Percentiles rank a stretch among this genome's conserved stretches.
Evolutionary conservation across 2,113 vertebrate genomes (phyloP).

Genomic region (Chitala chitala): DNA sequence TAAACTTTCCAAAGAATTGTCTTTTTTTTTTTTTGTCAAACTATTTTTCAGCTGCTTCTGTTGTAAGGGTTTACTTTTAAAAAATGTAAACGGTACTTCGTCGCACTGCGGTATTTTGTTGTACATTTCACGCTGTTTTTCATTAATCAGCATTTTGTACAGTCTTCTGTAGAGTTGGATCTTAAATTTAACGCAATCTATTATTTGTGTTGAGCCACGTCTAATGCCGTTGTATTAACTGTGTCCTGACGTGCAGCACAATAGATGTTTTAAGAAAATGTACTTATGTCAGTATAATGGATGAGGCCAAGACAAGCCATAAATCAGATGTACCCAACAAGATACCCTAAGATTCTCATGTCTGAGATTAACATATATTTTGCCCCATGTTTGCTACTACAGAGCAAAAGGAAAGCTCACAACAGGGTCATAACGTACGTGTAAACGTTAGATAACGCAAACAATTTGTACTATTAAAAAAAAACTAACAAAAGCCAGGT

Average conservation of each 20-base stretch:
- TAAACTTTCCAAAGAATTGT: no score
- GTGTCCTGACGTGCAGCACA: not conserved
- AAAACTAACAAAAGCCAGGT: no score
- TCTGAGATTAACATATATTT: constrained; percentile 56
- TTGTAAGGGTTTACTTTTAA: no score
- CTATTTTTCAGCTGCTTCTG: no score
- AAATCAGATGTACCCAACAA: not conserved
- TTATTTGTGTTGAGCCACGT: not conserved
- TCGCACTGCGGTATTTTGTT: no score
- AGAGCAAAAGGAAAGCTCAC: no score
- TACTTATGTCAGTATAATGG: not conserved
- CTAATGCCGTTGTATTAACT: not conserved
- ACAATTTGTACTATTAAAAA: no score
- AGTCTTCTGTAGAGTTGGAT: not conserved
- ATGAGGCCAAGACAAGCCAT: not conserved
- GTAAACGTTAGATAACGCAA: no score
- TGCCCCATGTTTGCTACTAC: not conserved
- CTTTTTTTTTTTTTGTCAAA: no score
- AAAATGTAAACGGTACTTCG: no score
- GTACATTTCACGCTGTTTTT: not conserved
- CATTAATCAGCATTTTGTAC: not conserved
- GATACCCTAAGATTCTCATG: not conserved
- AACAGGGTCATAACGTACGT: no score
- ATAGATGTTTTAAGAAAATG: not conserved
- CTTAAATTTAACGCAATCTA: not conserved